phyloP scores from a whole-genome alignment of 1,140 invertebrate genomes.

The Drosophila santomea region DNA sequence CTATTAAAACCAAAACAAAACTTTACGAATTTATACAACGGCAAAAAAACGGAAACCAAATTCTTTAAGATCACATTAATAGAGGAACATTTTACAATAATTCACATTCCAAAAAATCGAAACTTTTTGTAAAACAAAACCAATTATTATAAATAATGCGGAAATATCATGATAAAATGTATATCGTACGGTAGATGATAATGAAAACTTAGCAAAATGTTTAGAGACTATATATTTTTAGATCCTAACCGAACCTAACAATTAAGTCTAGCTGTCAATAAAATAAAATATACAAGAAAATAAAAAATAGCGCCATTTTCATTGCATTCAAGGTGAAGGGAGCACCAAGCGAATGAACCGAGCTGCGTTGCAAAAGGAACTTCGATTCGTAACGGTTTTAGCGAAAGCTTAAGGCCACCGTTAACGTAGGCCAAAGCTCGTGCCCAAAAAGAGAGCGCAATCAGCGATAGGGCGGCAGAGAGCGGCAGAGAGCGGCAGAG shows the following conservation, averaged over 20 bases:
- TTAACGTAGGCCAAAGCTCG: slow-evolving; percentile 57
- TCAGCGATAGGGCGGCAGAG: neutral
- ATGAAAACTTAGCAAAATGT: slow-evolving; percentile 48
- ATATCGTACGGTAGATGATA: slow-evolving; percentile 41
- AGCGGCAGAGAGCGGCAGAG: neutral
- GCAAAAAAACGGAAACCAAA: slow-evolving; percentile 31
- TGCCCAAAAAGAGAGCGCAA: neutral
- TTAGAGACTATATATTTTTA: slow-evolving; percentile 75
- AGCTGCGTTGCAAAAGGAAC: slow-evolving; percentile 17
- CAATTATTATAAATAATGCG: slow-evolving; percentile 38
- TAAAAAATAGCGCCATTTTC: neutral
- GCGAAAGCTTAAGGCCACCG: slow-evolving; percentile 52
- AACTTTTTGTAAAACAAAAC: slow-evolving; percentile 49
- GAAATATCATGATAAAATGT: slow-evolving; percentile 46
- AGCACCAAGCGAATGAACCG: slow-evolving; percentile 30
- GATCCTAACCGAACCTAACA: slow-evolving; percentile 57
- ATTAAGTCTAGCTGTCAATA: slow-evolving; percentile 71
- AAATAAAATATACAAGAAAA: slow-evolving; percentile 57
- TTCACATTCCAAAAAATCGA: slow-evolving; percentile 48
- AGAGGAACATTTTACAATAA: slow-evolving; percentile 47
- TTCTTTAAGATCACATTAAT: slow-evolving; percentile 46
- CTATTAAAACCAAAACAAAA: slow-evolving; percentile 39
- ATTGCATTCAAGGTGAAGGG: slow-evolving; percentile 30
- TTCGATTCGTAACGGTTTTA: slow-evolving; percentile 46
- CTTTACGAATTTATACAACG: slow-evolving; percentile 73